A percentile compares a stretch with the other conserved stretches of the same genome.
These are phyloP conservation scores for Orthonychiurus folsomi DNA, from an alignment of 2,888 invertebrate genomes.

Conservation along the genomic window DNA sequence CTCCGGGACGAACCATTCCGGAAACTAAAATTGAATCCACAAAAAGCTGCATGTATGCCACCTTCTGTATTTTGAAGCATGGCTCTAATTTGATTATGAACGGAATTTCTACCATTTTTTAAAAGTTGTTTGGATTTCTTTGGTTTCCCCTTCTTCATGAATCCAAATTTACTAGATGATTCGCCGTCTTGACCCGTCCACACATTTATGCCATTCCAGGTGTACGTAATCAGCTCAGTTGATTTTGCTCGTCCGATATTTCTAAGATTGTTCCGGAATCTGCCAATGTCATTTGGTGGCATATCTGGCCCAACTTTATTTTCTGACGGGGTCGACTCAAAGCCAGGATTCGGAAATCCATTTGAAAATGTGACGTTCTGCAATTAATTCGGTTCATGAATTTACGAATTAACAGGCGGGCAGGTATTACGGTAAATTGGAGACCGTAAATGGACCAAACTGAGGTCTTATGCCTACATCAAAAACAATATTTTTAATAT, in stretches of 20 bases:
- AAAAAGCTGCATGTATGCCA: no score
- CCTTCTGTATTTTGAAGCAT: no score
- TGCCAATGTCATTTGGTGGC: background rate
- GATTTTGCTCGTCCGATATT: conserved; percentile 4
- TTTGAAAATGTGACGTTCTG: background rate
- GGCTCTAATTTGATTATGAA: no score
- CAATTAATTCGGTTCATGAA: no score
- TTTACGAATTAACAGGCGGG: no score
- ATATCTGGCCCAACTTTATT: background rate
- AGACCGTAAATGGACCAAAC: no score
- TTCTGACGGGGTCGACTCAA: background rate
- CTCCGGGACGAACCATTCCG: conserved; percentile 76
- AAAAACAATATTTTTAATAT: no score
- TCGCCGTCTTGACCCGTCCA: background rate
- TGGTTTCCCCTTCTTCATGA: conserved; percentile 18
- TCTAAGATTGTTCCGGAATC: background rate
- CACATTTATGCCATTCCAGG: conserved; percentile 10
- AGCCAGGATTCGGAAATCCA: background rate
- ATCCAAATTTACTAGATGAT: background rate
- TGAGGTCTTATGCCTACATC: no score
- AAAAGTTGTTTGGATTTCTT: background rate
- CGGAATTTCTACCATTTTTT: conserved; percentile 7
- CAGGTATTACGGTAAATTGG: no score
- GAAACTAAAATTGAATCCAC: conserved; percentile 52
- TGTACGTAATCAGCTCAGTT: conserved; percentile 9